These are phyloP conservation scores for Strigamia crassipes DNA, from an alignment of 2,888 invertebrate species.

Conservation along the genomic window DNA sequence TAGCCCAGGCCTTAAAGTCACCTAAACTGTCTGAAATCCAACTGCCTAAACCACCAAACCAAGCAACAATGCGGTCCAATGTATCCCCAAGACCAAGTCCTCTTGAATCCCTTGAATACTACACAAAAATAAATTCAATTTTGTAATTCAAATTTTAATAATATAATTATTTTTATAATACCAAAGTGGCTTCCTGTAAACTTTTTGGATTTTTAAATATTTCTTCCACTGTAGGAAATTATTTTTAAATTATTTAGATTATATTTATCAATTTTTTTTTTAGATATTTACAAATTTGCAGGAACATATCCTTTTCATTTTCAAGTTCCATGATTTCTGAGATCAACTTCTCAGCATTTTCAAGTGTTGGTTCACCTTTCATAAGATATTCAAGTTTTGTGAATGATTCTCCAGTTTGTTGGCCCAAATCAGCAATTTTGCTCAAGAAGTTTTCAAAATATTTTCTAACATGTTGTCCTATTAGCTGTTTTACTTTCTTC, in stretches of 20 bases:
- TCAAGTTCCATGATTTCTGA: background rate
- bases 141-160: background rate
- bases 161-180: background rate
- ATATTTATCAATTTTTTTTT: background rate
- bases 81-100: background rate
- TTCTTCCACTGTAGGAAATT: background rate
- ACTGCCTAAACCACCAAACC: background rate
- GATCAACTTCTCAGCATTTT: background rate
- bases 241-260: background rate
- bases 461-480: background rate
- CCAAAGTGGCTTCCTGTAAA: background rate
- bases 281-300: background rate
- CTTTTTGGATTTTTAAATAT: background rate
- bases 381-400: background rate
- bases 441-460: slow-evolving; percentile 19
- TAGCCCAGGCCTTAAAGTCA: background rate
- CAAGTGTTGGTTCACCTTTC: background rate
- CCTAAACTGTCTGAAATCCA: background rate
- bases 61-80: background rate
- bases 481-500: background rate
- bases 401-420: background rate
- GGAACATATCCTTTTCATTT: background rate
- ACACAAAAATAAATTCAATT: background rate
- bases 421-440: background rate
- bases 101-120: background rate